Base-by-base conservation (phyloP, 2,113 vertebrate genomes). In the Pao palembangensis region DNA sequence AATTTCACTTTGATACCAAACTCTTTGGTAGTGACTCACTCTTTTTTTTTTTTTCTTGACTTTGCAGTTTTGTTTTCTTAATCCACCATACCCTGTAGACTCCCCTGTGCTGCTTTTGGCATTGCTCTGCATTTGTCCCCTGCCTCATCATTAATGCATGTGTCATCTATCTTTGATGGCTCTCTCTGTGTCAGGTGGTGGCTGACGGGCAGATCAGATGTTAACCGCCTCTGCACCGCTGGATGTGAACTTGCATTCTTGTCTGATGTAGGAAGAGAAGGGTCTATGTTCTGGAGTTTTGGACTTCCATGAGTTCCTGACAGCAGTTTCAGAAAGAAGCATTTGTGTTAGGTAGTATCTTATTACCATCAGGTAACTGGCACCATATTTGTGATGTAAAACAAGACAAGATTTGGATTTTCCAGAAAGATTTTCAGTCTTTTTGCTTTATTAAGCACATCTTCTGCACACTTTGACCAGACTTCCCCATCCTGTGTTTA, bases 91-190 rank as follows among this genome's bases (percentile, higher is more conserved):
- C 42, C 14, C 42, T 43, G 13, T 43, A 43, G 11, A 15, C 42
- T 12, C 48, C 34, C 21, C 53, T 13, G 47, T 47, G 53, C 31
- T 55, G 53, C 23, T 14, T 0, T 11, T 28, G 56, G 48, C 60
- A 69, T 34, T 5, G 16, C 19, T 79, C 76, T 83, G 48, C 54
- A 62, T 79, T 71, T 55, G 69, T 86, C 73, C 78, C 64, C 58
- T 63, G 52, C 5, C 71, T 76, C 79, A 87, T 90, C 69, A 76
- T 86, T 89, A 85, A 90, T 90, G 87, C 75, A 87, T 46, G 42
- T 64, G 3, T 42, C 79, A 81, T 89, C 75, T 79, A 89, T 90
- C 75, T 85, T 89, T 87, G 58, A 89, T 88, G 81, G 71, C 70
- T 6, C 43, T 14, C 61, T 58, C 72, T 19, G 31, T 66, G 72